Evolutionary conservation across 1,140 invertebrate genomes (phyloP), one percentile per base, ranked within the genome.

Genomic region (Tetramorium simillimum): DNA sequence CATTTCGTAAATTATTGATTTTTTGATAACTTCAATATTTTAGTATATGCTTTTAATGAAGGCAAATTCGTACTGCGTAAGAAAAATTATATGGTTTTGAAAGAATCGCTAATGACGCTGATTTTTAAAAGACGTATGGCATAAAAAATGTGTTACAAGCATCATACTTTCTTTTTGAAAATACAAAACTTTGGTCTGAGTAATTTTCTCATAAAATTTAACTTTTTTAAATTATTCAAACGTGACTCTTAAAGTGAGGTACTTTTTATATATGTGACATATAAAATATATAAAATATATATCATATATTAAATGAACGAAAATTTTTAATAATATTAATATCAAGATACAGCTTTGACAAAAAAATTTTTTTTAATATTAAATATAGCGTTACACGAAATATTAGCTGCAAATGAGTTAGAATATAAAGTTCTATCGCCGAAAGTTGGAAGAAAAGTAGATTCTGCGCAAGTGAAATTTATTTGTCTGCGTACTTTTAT

Each of bases 401-500:
- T n/a, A n/a, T 65, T 18, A 65, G n/a, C 33, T 40, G n/a, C 9
- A 56, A 21, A 37, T 72, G 53, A 53, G 10, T 53, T 37, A 53
- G 12, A 51, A 72, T 33, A 53, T 37, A 53, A 72, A 12, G 5
- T n/a, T 37, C 12, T 37, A 60, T 28, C 7, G 6, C 1, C n/a
- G 49, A 21, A 24, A 18, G 12, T 58, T 37, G 12, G n/a, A 43
- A 63, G 43, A 63, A n/a, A 24, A 6, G 21, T 21, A 65, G 28
- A 1, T 65, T 51, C 9, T 51, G 63, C 37, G 18, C n/a, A n/a
- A 65, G 24, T 65, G 33, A 75, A 53, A 78, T 86, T 85, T 67
- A 67, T 80, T 28, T 69, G 14, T 33, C 9, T 65, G 60, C 28
- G 43, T 65, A 78, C 33, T 78, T 78, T 43, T 60, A 14, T 65